phyloP scores from a whole-genome alignment of 2,888 invertebrate genomes.

The Heliconius charithonia region DNA sequence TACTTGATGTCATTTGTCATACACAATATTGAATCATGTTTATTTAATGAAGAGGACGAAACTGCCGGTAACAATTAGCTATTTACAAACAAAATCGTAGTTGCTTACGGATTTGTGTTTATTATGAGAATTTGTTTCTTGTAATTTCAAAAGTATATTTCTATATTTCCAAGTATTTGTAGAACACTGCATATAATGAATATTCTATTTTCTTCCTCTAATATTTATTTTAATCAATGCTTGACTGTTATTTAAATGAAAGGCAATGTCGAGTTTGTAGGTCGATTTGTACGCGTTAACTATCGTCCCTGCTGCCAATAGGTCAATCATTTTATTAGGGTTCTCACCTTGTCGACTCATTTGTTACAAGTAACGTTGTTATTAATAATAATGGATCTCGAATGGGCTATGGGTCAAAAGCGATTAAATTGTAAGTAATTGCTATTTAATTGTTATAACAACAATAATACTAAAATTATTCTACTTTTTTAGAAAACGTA shows the following conservation, averaged over 20 bases:
- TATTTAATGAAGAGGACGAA: not conserved
- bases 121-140: not conserved
- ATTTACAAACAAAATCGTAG: not conserved
- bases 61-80: not conserved
- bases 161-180: conserved; percentile 5
- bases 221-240: conserved; percentile 30
- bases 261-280: conserved; percentile 48
- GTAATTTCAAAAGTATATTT: not conserved
- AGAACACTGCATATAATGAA: not conserved
- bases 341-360: conserved; percentile 48
- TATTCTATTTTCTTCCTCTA: conserved; percentile 4
- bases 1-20: too few relatives aligned
- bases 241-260: conserved; percentile 34
- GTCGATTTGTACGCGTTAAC: conserved; percentile 76
- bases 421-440: not conserved
- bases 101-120: not conserved
- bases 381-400: conserved; percentile 35
- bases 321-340: conserved; percentile 64
- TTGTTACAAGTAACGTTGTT: conserved; percentile 33
- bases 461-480: not conserved
- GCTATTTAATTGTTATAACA: not conserved
- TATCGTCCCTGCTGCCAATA: conserved; percentile 63
- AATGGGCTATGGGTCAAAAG: not conserved
- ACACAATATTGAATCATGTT: not conserved
- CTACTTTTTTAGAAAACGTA: too few relatives aligned